Base-by-base conservation (phyloP, 2,888 invertebrate species). In the Athrips mouffetella region DNA sequence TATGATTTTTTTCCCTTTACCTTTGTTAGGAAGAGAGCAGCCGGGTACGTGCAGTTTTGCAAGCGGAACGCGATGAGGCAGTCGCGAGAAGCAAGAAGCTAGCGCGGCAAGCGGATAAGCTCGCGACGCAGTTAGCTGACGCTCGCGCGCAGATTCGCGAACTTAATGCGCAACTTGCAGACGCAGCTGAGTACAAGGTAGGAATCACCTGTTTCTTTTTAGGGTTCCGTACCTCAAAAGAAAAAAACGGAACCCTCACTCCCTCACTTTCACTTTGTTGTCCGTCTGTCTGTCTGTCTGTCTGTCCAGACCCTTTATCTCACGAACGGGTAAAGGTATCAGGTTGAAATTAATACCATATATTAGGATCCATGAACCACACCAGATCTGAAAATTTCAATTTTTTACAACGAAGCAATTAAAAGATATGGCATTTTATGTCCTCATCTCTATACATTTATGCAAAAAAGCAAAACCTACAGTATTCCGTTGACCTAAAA, bases 161-260 rank as follows among this genome's bases (percentile, higher is more conserved):
- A 67, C 90, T 97, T 39, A 96, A 96, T 80, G 92, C 94, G 1
- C 96, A 96, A 71, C 80, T 96, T 6, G 92, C 94, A 0, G 96
- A 96, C 73, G 94, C 96, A 0, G 94, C 94, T 0, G 96, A 96
- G 68, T 95, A 94, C 70, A 96, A 96, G 91, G 95, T 93, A 73
- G 15, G 13, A 25, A 8, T n/a, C n/a, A n/a, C n/a, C n/a, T n/a
- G n/a, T n/a, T n/a, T n/a, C 27, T 27, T 27, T 7, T 27, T 2
- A 27, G n/a, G n/a, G 2, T 27, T 27, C n/a, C 7, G 11, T 30
- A 29, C 10, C 29, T 29, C 3, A 29, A 29, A 11, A n/a, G 2
- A 30, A 11, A 30, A 11, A 2, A 11, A 13, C 11, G n/a, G 13
- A 8, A 33, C 33, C 15, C n/a, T n/a, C n/a, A n/a, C n/a, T n/a